Conservation (phyloP, 1,140 invertebrate genomes). For the Halictus rubicundus region DNA sequence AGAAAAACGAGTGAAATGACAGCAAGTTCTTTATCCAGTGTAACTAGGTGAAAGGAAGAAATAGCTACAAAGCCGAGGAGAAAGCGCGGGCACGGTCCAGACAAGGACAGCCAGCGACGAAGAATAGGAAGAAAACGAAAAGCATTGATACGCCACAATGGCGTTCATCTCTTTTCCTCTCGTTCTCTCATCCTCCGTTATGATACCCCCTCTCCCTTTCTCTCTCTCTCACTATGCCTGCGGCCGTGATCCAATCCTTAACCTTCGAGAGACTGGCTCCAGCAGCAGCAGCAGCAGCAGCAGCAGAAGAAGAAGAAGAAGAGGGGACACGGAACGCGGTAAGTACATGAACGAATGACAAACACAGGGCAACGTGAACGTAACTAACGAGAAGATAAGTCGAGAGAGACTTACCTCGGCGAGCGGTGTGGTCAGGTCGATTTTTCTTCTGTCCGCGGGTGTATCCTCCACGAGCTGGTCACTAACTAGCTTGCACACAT, state of each 20-base stretch:
- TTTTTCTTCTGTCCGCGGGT: constrained; percentile 36
- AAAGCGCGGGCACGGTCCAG: constrained; percentile 6
- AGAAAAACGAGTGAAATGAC: constrained; percentile 5
- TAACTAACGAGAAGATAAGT: constrained; percentile 14
- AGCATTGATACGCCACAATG: constrained; percentile 41
- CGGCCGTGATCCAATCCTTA: constrained; percentile 38
- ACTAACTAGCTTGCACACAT: constrained; percentile 56
- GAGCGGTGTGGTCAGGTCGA: constrained; percentile 15
- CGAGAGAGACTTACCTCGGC: constrained; percentile 26
- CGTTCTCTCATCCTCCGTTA: background rate
- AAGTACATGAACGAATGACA: background rate
- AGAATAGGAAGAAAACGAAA: constrained; percentile 23
- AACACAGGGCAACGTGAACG: background rate
- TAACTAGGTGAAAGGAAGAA: background rate
- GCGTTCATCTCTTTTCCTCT: background rate
- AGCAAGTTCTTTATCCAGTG: background rate
- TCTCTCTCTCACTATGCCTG: constrained; percentile 37
- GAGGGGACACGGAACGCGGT: background rate
- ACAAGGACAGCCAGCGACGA: background rate
- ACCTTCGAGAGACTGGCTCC: constrained; percentile 13
- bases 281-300: no score
- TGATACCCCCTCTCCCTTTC: background rate
- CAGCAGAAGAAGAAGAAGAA: background rate
- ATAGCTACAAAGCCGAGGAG: background rate
- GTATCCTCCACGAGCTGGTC: constrained; percentile 52